Evolutionary conservation across 2,113 vertebrate genomes (phyloP).

Genomic region (Urocolius indicus): DNA sequence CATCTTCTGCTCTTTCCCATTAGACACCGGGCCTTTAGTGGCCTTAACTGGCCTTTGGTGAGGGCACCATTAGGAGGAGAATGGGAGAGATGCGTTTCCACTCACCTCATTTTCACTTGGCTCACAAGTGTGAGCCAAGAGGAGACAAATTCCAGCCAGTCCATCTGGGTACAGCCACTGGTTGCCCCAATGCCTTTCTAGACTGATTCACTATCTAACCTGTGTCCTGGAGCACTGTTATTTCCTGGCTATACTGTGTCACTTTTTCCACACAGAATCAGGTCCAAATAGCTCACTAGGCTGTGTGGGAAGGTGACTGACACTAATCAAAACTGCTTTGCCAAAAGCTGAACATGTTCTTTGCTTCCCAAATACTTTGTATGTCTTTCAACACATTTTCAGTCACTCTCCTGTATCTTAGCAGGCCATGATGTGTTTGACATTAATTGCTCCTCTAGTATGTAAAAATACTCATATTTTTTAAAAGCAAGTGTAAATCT

Average conservation of each 20-base stretch:
- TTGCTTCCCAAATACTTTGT: constrained; percentile 48
- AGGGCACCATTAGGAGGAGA: neutral
- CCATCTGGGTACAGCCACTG: neutral
- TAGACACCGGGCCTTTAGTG: neutral
- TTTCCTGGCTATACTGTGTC: neutral
- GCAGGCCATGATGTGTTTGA: constrained; percentile 44
- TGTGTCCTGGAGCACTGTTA: accelerated
- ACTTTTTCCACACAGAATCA: neutral
- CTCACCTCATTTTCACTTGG: neutral
- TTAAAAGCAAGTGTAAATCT: constrained; percentile 1
- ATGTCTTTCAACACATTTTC: constrained; percentile 60
- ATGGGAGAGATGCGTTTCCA: neutral
- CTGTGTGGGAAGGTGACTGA: neutral
- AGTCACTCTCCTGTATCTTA: constrained; percentile 30
- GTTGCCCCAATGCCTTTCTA: neutral
- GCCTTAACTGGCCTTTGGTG: neutral
- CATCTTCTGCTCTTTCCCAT: neutral
- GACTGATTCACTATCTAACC: neutral
- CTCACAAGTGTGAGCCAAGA: neutral
- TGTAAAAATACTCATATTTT: constrained; percentile 35
- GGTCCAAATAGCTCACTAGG: constrained; percentile 15
- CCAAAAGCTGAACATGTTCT: constrained; percentile 27
- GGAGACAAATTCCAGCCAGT: neutral
- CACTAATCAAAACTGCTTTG: neutral
- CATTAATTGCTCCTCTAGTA: constrained; percentile 34